Evolutionary conservation across 2,888 invertebrate genomes (phyloP), one percentile per base, ranked within the genome.

Genomic region (Lysandra bellargus): DNA sequence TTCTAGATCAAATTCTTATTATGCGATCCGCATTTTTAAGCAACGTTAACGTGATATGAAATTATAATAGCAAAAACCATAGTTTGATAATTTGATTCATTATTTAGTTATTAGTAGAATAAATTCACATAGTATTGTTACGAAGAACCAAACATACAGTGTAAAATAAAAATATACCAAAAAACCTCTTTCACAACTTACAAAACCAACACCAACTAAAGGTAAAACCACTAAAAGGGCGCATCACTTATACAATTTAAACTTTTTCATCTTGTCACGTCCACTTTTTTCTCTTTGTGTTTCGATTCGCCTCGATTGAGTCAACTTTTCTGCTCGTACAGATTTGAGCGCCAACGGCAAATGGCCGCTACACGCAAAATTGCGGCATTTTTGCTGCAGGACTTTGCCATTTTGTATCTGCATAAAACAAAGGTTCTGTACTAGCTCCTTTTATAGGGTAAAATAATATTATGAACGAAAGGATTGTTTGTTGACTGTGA

Each of bases 291-390:
- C 69, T 69, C 69, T 69, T 69, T 69, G 33, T 69, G 69, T 69
- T 69, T 69, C 69, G 69, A 69, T 69, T 69, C 74, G 40, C 23
- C n/a, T 44, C 74, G 44, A 74, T 74, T 74, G 74, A 74, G 74
- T 74, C 74, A 74, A 74, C 74, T 74, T 44, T 44, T 74, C 44
- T 17, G 69, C 69, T 69, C 69, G 69, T 37, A 14, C 69, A 69
- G 69, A 69, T 69, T 69, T 69, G 69, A 69, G 69, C 33, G 33
- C 69, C 69, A 69, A 33, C 69, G 69, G 69, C 33, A 69, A 69
- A 69, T 69, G 30, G 69, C 33, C 64, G 33, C 30, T 69, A 69
- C 69, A 14, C 14, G 69, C 69, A 33, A 69, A 69, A 69, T 37
- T 69, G 69, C 17, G 23, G 33, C 69, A 69, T 33, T 69, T 17